Evolutionary conservation across 2,888 invertebrate species (phyloP).

Genomic region (Acrobasis suavella): DNA sequence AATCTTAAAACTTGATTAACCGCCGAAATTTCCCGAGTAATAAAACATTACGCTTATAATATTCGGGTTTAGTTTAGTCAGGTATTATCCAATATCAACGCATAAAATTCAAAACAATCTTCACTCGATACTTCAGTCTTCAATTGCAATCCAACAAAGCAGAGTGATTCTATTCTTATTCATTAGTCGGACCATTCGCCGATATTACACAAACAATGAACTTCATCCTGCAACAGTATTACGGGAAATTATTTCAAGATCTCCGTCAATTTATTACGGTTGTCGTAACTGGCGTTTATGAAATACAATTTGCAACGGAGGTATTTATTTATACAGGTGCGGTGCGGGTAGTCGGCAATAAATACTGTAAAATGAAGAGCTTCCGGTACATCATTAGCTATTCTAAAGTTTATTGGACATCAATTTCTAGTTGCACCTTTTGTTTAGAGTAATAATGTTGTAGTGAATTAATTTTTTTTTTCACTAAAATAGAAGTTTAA

Average conservation of each 20-base stretch:
- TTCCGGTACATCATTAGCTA: conserved; percentile 43
- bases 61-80: too few species aligned
- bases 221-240: conserved; percentile 34
- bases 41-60: too few species aligned
- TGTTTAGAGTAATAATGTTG: background rate
- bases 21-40: too few species aligned
- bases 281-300: conserved; percentile 35
- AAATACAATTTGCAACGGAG: conserved; percentile 41
- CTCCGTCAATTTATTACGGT: conserved; percentile 39
- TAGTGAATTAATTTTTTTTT: too few species aligned
- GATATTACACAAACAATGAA: conserved; percentile 34
- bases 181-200: conserved; percentile 28
- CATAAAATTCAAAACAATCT: too few species aligned
- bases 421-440: conserved; percentile 4
- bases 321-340: conserved; percentile 42
- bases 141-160: conserved; percentile 18
- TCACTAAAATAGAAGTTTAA: too few species aligned
- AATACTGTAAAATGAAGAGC: conserved; percentile 47
- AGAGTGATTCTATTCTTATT: conserved; percentile 22
- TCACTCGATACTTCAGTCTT: background rate
- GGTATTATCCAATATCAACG: too few species aligned
- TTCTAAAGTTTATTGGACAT: conserved; percentile 40
- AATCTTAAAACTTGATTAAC: too few species aligned
- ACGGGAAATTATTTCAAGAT: conserved; percentile 36
- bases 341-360: conserved; percentile 41